Evolutionary conservation across 2,113 vertebrate species (phyloP).

Genomic region (Hemichromis elongatus): DNA sequence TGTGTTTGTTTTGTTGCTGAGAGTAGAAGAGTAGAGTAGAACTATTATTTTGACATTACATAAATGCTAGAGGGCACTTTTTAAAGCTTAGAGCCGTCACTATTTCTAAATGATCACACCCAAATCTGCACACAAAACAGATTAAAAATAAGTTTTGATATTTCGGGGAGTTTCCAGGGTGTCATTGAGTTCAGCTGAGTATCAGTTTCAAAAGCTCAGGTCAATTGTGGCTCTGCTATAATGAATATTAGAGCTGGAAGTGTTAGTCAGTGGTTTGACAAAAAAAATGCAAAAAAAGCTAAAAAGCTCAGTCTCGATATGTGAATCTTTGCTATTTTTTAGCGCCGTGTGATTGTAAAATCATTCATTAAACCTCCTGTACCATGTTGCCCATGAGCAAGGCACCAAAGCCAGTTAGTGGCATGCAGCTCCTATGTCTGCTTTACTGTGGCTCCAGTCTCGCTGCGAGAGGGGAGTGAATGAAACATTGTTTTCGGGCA

Average conservation of each 20-base stretch:
- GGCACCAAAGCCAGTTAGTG: background rate
- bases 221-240: background rate
- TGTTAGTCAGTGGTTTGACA: background rate
- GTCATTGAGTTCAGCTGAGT: background rate
- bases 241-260: background rate
- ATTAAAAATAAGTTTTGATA: background rate
- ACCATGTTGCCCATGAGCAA: slow-evolving; percentile 32
- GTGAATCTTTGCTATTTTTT: background rate
- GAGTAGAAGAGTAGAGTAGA: background rate
- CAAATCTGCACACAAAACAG: background rate
- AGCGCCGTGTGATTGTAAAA: background rate
- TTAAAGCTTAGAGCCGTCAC: background rate
- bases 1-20: background rate
- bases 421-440: background rate
- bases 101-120: background rate
- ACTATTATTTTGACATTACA: background rate
- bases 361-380: background rate
- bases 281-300: background rate
- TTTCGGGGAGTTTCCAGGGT: fast-evolving
- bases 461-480: slow-evolving; percentile 41
- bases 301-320: background rate
- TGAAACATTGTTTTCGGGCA: slow-evolving; percentile 59
- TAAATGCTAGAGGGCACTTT: background rate
- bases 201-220: background rate
- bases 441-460: slow-evolving; percentile 12